Evolutionary conservation across 2,888 invertebrate genomes (phyloP), one percentile per base, ranked within the genome.

Genomic region (Pogonocherus hispidulus): DNA sequence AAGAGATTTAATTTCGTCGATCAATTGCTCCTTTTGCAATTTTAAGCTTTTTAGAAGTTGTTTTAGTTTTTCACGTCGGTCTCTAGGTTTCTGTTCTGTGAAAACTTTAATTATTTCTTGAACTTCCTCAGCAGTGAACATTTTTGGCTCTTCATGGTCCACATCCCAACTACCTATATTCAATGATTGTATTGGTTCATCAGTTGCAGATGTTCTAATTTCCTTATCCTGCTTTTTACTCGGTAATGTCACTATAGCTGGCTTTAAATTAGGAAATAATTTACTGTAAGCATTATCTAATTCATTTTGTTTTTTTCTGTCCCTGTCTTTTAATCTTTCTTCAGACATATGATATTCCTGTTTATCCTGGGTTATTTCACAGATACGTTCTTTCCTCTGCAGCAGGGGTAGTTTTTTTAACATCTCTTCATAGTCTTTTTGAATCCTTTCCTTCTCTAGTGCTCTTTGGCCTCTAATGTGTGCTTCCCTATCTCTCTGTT

Each of bases 201-300:
- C 47, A 27, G 73, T 69, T 27, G 63, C 67, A 9, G 41, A 11
- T 23, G 11, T 35, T 46, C 23, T 20, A 20, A 18, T 23, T 20
- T 65, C 52, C 9, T 47, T 54, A 9, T 67, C 66, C 44, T 66
- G 69, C 37, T 73, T 76, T 74, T 75, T 81, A 8, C 77, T 76
- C 5, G 82, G 81, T 23, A 84, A 72, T 1, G 84, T 84, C 14
- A 85, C 79, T 18, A 80, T 66, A 5, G 80, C 77, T 1, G 80
- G 78, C 67, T 80, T 79, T 2, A 76, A 47, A 35, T 76, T 74
- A 1, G 83, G 82, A 65, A 83, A 80, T 41, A 80, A 65, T 71
- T 86, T 85, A 71, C 88, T 87, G 69, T 89, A 84, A 0, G 86
- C 87, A 44, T 86, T 84, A 72, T 90, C 89, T 79, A 90, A 85